phyloP scores from a whole-genome alignment of 2,113 vertebrate genomes.

The human region DNA sequence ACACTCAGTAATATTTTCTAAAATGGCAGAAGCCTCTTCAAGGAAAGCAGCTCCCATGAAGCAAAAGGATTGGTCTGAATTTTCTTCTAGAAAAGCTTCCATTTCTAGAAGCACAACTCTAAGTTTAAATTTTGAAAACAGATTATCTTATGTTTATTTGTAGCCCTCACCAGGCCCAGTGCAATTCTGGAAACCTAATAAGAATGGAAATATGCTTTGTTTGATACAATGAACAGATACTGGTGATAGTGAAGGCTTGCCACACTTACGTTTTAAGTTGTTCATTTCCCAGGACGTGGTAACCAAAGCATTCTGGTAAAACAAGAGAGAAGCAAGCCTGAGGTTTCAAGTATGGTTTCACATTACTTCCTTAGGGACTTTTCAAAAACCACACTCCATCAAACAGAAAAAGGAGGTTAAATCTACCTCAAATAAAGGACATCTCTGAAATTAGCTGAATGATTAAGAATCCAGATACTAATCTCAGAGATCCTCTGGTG shows the following conservation, averaged over 20 bases:
- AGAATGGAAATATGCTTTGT: background rate
- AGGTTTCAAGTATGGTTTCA: conserved; percentile 53
- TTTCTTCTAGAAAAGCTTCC: background rate
- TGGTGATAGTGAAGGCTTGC: background rate
- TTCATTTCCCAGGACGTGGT: background rate
- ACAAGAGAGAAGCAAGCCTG: conserved; percentile 51
- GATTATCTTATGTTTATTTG: background rate
- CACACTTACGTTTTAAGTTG: background rate
- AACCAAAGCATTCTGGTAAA: conserved; percentile 33
- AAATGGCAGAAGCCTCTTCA: conserved; percentile 19
- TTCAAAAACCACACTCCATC: conserved; percentile 34
- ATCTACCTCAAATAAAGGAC: background rate
- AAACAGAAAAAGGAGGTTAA: background rate
- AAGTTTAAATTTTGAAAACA: conserved; percentile 25
- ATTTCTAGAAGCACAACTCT: background rate
- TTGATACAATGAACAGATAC: background rate
- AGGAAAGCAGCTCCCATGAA: background rate
- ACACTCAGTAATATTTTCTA: background rate
- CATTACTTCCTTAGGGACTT: conserved; percentile 37
- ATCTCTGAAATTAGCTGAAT: conserved; percentile 2
- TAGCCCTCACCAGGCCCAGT: background rate
- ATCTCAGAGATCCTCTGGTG: background rate
- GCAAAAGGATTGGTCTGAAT: background rate
- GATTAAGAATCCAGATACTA: background rate
- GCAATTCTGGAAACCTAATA: background rate